Base-by-base conservation (phyloP, 1,140 invertebrate species). In the Drusus annulatus region DNA sequence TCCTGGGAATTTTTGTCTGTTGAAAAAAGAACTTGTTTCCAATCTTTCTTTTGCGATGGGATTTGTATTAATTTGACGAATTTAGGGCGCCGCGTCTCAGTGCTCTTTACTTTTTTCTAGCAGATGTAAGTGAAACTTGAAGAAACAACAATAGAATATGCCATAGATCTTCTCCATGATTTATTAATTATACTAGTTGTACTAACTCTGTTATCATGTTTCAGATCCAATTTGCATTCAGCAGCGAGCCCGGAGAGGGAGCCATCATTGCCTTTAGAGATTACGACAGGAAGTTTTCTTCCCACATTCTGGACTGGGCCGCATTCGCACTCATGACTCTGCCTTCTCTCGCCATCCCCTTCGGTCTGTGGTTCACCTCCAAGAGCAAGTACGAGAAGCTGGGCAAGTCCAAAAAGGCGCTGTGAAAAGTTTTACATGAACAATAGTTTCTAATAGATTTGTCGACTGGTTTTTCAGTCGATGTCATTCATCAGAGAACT, bases 261-360 rank as follows among this genome's bases (percentile, higher is more conserved):
- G 94, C 95, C 63, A 98, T 99, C 88, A 96, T 98, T 82, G 95
- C 97, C 21, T 97, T 96, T 90, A 95, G 95, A 86, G 98, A 99
- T 88, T 99, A 97, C 87, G 97, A 99, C 88, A 96, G 98, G 87
- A 97, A 97, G 87, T 99, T 99, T 91, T 99, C 98, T 74, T 98
- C 97, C 45, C 98, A 99, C 91, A 94, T 97, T 86, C 95, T 98
- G 75, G 98, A 99, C 87, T 99, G 98, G 98, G 91, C 94, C 63
- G 96, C 97, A 31, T 99, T 99, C 89, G 97, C 96, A 75, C 93
- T 99, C 7, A 98, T 99, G 97, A 97, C 97, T 52, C 89, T 99
- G 63, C 98, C 98, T 65, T 98, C 97, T 3, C 89, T 99, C 16
- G 94, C 94, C n/a, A 97, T 99, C 88, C 98, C 98, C 31, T 97